Evolutionary conservation across 1,140 invertebrate species (phyloP).

Genomic region (Ganaspis sp.): DNA sequence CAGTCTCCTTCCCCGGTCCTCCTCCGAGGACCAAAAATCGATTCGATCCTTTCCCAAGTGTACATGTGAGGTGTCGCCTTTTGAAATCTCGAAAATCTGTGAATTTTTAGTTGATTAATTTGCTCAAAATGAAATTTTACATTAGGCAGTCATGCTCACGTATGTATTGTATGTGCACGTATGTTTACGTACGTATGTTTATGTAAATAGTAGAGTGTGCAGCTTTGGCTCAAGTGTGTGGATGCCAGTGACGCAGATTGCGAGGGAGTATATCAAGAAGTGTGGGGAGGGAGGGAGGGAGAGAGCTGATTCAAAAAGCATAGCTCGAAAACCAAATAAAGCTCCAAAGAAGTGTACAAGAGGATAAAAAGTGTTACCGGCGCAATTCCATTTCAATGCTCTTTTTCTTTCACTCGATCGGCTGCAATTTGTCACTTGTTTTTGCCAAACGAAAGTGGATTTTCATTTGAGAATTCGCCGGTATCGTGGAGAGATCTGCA

Average conservation of each 20-base stretch:
- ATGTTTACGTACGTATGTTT: neutral
- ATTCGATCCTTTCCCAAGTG: neutral
- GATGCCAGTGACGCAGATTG: constrained; percentile 21
- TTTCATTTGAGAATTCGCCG: neutral
- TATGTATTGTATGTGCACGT: constrained; percentile 10
- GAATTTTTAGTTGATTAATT: neutral
- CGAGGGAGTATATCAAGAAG: constrained; percentile 5
- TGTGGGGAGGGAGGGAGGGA: neutral
- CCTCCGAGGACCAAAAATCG: neutral
- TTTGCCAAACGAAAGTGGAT: neutral
- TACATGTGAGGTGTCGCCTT: neutral
- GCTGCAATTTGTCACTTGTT: neutral
- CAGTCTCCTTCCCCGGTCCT: neutral
- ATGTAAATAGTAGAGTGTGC: constrained; percentile 5
- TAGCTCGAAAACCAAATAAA: neutral
- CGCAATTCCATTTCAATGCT: constrained; percentile 7
- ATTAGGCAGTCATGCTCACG: constrained; percentile 20
- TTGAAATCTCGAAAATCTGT: neutral
- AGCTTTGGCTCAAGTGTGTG: constrained; percentile 21
- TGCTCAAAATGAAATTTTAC: neutral
- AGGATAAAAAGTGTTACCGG: neutral
- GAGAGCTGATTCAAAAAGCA: neutral
- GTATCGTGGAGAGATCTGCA: neutral
- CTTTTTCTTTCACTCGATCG: neutral
- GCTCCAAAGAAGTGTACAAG: constrained; percentile 11